Evolutionary conservation across 2,113 vertebrate genomes (phyloP), one percentile per base, ranked within the genome.

Genomic region (Prochilodus magdalenae): DNA sequence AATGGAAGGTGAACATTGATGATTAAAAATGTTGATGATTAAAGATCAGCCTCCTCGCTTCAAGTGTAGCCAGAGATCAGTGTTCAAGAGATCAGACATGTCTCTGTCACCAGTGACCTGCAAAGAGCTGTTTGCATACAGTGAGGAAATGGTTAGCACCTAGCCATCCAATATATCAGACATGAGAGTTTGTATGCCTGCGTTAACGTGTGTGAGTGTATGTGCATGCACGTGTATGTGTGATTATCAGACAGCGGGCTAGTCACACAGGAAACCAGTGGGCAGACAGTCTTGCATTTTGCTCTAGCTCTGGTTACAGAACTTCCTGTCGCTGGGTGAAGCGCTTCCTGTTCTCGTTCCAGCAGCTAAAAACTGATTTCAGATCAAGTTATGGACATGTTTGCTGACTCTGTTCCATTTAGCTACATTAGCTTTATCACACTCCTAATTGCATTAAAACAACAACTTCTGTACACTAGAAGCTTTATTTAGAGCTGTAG

Each of bases 231-330:
- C 10, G 40, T 47, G 22, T 24, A 5, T 26, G 11, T 47, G 27
- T 8, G 70, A 81, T 81, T 81, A 81, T 69, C 77, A 83, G 72
- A 83, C 84, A 86, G 76, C 36, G 81, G 84, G 81, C 80, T 73
- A 84, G 85, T 87, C 83, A 84, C 80, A 82, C 86, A 82, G 86
- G 86, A 87, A 87, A 87, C 86, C 86, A 84, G 86, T 82, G 83
- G 86, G 86, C 86, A 87, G 86, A 87, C 86, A 84, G 86, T 30
- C 83, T 74, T 84, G 75, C 65, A 84, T 79, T 76, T 74, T 47
- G 75, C 85, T 84, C 79, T 59, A 84, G 66, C 83, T 87, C 69
- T 82, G 86, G 86, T 84, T 87, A 87, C 63, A 75, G 55, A 80
- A 82, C 86, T 87, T 87, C 86, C 83, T 82, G 86, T 87, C 67